phyloP scores from a whole-genome alignment of 2,113 vertebrate species.

The Heterochromis multidens region DNA sequence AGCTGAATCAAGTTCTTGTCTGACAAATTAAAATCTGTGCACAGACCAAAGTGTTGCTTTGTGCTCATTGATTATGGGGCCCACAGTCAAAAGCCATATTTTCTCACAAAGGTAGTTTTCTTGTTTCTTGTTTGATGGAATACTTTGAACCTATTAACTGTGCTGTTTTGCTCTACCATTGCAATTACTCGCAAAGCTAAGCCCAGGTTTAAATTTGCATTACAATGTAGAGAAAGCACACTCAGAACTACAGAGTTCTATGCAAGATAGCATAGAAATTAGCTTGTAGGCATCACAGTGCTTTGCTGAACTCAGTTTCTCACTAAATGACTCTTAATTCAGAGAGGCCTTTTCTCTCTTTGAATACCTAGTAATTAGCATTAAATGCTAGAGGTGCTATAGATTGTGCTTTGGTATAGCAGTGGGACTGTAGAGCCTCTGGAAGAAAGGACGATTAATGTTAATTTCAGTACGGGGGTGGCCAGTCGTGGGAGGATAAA shows the following conservation, averaged over 20 bases:
- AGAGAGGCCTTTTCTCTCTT: constrained; percentile 41
- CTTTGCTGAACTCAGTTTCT: constrained; percentile 50
- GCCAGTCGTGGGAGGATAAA: constrained; percentile 45
- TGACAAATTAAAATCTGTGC: constrained; percentile 52
- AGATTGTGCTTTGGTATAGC: constrained; percentile 56
- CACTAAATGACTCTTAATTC: constrained; percentile 73
- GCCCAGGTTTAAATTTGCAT: constrained; percentile 46
- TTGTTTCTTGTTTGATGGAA: constrained; percentile 26
- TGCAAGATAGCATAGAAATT: constrained; percentile 35
- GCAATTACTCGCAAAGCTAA: constrained; percentile 37
- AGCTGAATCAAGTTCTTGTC: constrained; percentile 49
- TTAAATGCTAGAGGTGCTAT: constrained; percentile 59
- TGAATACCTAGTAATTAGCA: constrained; percentile 58
- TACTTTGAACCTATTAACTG: constrained; percentile 48
- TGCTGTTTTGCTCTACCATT: constrained; percentile 27
- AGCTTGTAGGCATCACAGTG: constrained; percentile 50
- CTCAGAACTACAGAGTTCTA: neutral
- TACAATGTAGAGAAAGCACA: constrained; percentile 20
- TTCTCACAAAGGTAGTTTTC: constrained; percentile 37
- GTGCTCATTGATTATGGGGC: constrained; percentile 40
- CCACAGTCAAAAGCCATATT: constrained; percentile 39
- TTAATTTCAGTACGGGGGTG: constrained; percentile 61
- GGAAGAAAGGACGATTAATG: constrained; percentile 49
- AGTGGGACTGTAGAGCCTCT: constrained; percentile 35
- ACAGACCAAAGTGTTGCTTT: constrained; percentile 62